Evolutionary conservation across 2,797 vertebrate species (phyloP).

Genomic region (Chiloscyllium punctatum): DNA sequence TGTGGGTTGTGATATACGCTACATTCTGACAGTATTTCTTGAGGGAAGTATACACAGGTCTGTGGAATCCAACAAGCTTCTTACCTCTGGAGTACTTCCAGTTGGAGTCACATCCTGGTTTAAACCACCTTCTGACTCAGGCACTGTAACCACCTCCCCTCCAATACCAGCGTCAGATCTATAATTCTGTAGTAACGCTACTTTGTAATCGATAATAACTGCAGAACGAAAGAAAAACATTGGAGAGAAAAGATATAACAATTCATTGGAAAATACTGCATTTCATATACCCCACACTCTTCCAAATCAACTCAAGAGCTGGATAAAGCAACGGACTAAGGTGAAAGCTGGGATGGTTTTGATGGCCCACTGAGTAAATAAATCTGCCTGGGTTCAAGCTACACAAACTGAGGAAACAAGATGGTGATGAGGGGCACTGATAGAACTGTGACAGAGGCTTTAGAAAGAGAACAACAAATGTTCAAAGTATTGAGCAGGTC

Average conservation of each 20-base stretch:
- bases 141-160: neutral
- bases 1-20: neutral
- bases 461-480: neutral
- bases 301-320: neutral
- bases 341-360: neutral
- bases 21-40: neutral
- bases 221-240: neutral
- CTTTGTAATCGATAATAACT: conserved; percentile 21
- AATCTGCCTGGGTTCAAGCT: neutral
- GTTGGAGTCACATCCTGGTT: conserved; percentile 23
- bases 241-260: neutral
- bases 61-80: neutral
- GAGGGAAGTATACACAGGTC: neutral
- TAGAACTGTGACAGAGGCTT: neutral
- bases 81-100: conserved; percentile 16
- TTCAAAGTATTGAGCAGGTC: neutral
- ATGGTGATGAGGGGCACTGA: too few relatives aligned
- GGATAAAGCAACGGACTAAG: neutral
- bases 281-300: neutral
- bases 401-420: neutral
- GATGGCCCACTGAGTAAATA: neutral
- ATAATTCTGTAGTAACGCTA: neutral
- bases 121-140: neutral
- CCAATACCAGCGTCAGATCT: neutral
- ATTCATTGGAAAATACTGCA: neutral